Conservation (phyloP, 2,113 vertebrate genomes). For the Alethe castanea region DNA sequence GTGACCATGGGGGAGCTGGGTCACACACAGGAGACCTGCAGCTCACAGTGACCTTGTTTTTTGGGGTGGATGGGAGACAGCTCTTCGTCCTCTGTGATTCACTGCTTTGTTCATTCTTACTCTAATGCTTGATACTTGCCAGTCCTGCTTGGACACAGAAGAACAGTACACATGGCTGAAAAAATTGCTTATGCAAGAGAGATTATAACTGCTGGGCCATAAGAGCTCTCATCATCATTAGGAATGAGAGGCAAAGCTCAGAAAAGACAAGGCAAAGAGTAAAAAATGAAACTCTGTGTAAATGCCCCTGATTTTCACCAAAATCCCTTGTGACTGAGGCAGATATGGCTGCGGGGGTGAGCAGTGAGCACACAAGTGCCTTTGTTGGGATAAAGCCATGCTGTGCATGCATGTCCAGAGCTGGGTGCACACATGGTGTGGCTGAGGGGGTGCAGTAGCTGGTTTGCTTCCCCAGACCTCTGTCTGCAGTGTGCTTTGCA, state of each 20-base stretch:
- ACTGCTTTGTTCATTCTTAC: neutral
- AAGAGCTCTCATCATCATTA: neutral
- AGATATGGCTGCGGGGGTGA: neutral
- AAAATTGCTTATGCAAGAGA: neutral
- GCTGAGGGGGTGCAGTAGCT: neutral
- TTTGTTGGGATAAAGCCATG: constrained; percentile 9
- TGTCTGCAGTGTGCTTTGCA: neutral
- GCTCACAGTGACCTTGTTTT: neutral
- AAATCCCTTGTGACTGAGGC: neutral
- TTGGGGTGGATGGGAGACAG: neutral
- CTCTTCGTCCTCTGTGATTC: neutral
- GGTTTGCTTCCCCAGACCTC: neutral
- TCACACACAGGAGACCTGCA: neutral
- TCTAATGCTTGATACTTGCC: neutral
- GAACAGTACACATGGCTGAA: neutral
- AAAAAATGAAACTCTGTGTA: neutral
- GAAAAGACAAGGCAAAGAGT: neutral
- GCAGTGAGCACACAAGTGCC: neutral
- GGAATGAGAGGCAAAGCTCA: neutral
- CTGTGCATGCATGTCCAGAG: neutral
- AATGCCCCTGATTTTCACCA: neutral
- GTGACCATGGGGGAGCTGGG: neutral
- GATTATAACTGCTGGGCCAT: neutral
- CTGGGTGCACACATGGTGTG: neutral
- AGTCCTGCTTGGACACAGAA: neutral